Evolutionary conservation across 2,797 vertebrate species (phyloP).

Genomic region (Gila robusta): DNA sequence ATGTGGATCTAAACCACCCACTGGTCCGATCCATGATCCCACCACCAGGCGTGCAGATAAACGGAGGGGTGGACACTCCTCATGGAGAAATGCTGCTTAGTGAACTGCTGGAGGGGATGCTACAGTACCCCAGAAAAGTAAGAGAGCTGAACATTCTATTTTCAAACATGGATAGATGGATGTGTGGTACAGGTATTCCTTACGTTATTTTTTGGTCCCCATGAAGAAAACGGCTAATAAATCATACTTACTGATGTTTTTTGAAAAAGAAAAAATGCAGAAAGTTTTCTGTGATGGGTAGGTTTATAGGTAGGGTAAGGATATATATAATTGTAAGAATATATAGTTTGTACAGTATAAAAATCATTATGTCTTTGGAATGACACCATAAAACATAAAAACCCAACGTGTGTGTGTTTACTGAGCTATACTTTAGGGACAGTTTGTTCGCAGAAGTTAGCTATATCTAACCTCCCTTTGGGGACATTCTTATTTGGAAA

Average conservation of each 20-base stretch:
- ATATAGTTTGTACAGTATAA: neutral
- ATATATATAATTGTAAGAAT: neutral
- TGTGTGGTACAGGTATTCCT: too few relatives aligned
- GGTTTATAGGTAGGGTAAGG: neutral
- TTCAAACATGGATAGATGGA: neutral
- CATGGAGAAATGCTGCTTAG: conserved; percentile 71
- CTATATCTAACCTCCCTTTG: neutral
- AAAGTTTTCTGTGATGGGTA: too few relatives aligned
- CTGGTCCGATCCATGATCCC: conserved; percentile 89
- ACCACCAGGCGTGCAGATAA: conserved; percentile 64
- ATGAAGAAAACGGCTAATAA: too few relatives aligned
- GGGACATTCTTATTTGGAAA: neutral
- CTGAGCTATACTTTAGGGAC: neutral
- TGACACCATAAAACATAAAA: neutral
- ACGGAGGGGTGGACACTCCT: conserved; percentile 68
- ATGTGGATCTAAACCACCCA: conserved; percentile 92
- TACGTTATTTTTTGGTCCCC: too few relatives aligned
- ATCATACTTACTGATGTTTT: too few relatives aligned
- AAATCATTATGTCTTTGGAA: neutral
- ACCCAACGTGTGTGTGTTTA: neutral
- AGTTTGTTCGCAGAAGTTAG: conserved; percentile 2
- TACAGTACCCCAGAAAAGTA: conserved; percentile 91
- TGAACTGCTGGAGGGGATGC: conserved; percentile 79
- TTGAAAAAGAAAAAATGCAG: too few relatives aligned
- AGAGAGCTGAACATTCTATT: conserved; percentile 24